Evolutionary conservation across 2,797 vertebrate species (phyloP), one percentile per base, ranked within the genome.

Genomic region (Dermochelys coriacea): DNA sequence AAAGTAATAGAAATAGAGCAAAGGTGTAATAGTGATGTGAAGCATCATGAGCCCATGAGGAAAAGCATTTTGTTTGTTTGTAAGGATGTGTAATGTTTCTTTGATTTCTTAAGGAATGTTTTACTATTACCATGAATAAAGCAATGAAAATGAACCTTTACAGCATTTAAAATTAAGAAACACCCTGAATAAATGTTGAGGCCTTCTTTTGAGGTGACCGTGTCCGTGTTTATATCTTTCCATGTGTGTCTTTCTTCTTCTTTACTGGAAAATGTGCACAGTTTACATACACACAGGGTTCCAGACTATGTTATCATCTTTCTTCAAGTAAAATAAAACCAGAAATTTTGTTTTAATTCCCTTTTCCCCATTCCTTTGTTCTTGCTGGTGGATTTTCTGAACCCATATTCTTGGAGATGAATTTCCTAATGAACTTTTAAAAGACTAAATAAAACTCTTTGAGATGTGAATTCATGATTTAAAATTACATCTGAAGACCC

Each of bases 341-440:
- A 91, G 75, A 61, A 82, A 93, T 41, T 93, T 94, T 81, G 82
- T 92, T 89, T 87, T 94, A 84, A 68, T 85, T 1, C 5, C 16
- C 85, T 86, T 87, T 77, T 79, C 91, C 59, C 4, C 4, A 27
- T 77, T 77, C 45, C 23, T 15, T 77, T 77, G 25, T 25, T 49
- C 45, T 29, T 49, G 45, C 15, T 47, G 45, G 45, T 23, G 9
- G 27, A 80, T 80, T n/a, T 51, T 54, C n/a, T 80, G 34, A 21
- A 51, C 27, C 5, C 23, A 34, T 80, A 18, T 16, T 49, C 29
- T 68, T 5, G 16, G 49, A 15, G 89, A 27, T 84, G 92, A 80
- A 86, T 91, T 80, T 89, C 79, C 84, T 90, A 94, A 88, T 86
- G 89, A 49, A 89, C 34, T 87, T 94, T 96, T 85, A 92, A 89